Base-by-base conservation (phyloP, 2,113 vertebrate genomes). In the Psilopsiagon aymara region DNA sequence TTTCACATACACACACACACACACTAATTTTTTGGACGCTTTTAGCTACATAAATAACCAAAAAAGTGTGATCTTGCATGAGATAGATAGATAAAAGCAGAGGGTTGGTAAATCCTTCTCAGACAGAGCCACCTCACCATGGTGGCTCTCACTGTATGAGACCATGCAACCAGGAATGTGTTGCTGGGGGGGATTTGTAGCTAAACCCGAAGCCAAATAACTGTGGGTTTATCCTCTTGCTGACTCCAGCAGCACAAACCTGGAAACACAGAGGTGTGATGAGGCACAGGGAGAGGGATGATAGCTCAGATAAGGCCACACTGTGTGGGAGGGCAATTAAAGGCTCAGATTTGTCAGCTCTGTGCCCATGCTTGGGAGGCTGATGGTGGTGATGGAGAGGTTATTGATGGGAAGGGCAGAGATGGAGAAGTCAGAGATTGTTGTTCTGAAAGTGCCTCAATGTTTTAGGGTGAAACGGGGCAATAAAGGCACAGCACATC, bases 91-190 rank as follows among this genome's bases (percentile, higher is more conserved):
- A 27, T 21, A 44, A 44, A 44, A 62, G 16, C 35, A 62, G 44
- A 69, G 18, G 69, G 37, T 14, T 76, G 83, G 27, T 68, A 75
- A 68, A 49, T 39, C 3, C 2, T 16, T 11, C 21, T 13, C 19
- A 4, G 31, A 27, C 44, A 91, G 52, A 86, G 60, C 19, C 4
- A 5, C 6, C 43, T 82, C 28, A 2, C 28, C 6, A 0, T 7
- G 33, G 47, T 79, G 46, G 47, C 15, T 57, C 29, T 24, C 57
- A 9, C 21, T 1, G 0, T 46, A 39, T 28, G 59, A 80, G 57
- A 66, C 33, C 44, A 16, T 0, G 0, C 41, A 57, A 7, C 28
- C 81, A 19, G 23, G 52, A 49, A 4, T 0, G 2, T 16, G 44
- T 24, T 53, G 11, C 2, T 27, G 37, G 3, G 5, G 2, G 63